These are phyloP conservation scores for Pseudomyrmex cubaensis DNA, from an alignment of 1,140 invertebrate genomes.

Conservation along the genomic window DNA sequence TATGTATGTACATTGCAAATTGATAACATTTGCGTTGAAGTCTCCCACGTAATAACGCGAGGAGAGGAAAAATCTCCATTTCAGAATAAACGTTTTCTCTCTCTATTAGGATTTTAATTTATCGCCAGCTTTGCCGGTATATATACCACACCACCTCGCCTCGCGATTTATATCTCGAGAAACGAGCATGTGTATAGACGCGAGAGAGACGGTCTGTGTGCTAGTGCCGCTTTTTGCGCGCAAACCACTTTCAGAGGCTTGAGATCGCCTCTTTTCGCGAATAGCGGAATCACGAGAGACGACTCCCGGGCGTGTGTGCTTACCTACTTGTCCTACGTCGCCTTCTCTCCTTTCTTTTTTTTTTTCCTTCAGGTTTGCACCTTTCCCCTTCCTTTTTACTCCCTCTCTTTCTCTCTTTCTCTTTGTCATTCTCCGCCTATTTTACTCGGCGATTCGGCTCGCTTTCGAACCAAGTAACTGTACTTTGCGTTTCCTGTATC, in stretches of 20 bases:
- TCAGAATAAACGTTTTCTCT: neutral
- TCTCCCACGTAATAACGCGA: neutral
- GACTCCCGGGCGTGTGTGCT: too few relatives aligned
- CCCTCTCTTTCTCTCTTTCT: neutral
- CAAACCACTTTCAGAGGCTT: neutral
- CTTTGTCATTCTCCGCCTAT: slow-evolving; percentile 6
- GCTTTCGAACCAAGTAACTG: slow-evolving; percentile 69
- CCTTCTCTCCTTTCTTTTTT: neutral
- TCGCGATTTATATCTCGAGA: slow-evolving; percentile 1
- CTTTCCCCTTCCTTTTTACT: slow-evolving; percentile 1
- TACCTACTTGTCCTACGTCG: slow-evolving; percentile 2
- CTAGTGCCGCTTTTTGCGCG: neutral
- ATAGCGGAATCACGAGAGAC: neutral
- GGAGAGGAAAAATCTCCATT: slow-evolving; percentile 31
- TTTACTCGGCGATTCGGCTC: slow-evolving; percentile 4
- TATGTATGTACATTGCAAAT: too few relatives aligned
- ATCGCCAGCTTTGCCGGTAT: neutral
- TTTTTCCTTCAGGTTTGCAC: neutral
- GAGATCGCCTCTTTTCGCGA: neutral
- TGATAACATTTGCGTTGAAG: neutral
- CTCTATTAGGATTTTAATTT: slow-evolving; percentile 1
- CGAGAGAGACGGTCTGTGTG: neutral
- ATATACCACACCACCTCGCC: neutral
- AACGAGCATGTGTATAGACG: neutral
- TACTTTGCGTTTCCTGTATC: slow-evolving; percentile 74